phyloP scores from a whole-genome alignment of 2,797 vertebrate species.

The Cryptoprocta ferox region DNA sequence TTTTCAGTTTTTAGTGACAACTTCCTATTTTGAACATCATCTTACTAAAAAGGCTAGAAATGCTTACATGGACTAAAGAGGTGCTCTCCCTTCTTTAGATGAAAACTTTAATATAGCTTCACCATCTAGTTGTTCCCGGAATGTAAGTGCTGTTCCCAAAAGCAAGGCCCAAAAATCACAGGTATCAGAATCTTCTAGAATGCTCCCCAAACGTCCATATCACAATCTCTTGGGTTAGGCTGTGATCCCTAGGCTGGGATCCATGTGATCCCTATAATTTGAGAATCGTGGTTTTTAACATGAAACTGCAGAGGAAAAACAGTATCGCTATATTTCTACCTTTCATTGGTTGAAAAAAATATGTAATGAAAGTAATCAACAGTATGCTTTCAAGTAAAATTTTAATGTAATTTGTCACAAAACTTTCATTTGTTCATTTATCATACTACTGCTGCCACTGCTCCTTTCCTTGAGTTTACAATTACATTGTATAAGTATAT shows the following conservation, averaged over 20 bases:
- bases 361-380: neutral
- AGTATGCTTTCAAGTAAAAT: neutral
- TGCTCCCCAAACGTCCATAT: neutral
- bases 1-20: neutral
- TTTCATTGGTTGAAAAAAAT: neutral
- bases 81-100: neutral
- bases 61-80: neutral
- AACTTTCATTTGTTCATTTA: neutral
- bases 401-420: neutral
- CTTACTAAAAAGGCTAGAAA: neutral
- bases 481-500: neutral
- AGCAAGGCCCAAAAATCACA: neutral
- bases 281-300: neutral
- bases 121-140: neutral
- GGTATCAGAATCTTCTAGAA: neutral
- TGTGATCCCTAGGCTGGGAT: neutral
- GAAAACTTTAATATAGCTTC: neutral
- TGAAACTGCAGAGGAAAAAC: neutral
- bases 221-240: neutral
- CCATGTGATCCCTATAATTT: neutral
- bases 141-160: neutral
- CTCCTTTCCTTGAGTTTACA: neutral
- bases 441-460: neutral
- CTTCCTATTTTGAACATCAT: neutral
- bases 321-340: neutral